Evolutionary conservation across 2,797 vertebrate species (phyloP), one percentile per base, ranked within the genome.

Genomic region (Hoplostethus atlanticus): DNA sequence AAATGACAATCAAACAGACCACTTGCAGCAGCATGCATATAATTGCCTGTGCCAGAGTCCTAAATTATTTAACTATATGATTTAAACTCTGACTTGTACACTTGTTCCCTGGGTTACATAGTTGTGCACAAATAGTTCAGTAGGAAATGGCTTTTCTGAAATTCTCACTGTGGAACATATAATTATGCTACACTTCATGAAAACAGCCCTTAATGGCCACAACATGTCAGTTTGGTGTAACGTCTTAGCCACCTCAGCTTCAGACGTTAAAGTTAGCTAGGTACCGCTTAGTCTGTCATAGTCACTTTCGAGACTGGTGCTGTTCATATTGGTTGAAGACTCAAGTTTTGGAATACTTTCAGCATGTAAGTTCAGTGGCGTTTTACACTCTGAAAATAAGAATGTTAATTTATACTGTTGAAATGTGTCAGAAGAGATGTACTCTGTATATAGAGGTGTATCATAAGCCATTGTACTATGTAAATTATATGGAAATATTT

Each of bases 401-500:
- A 95, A 94, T 94, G 93, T 94, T 94, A 85, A 93, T 94, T 94
- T 93, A 92, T 94, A 90, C 79, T 72, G 86, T 86, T 88, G 28
- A 83, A 86, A 83, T 90, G 87, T 90, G 79, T 86, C 67, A 81
- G 36, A 74, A 52, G 75, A 89, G 80, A 81, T 91, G 78, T 84
- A 75, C 66, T 42, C 73, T 89, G 81, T 93, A 87, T 87, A 86
- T 90, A 70, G 80, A 88, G 74, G 79, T 90, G 87, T 87, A 84
- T 85, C 87, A 91, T 91, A 90, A 92, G 85, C 89, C 83, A 85
- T 75, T 89, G 84, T 91, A 89, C 84, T 83, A 81, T 91, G 87
- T 90, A 88, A 92, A 93, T 90, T 82, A 87, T 91, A 91, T 86
- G 73, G 79, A 85, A 90, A 82, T 92, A 93, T 94, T 94, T 93